These are phyloP conservation scores for Wasmannia auropunctata DNA, from an alignment of 1,140 invertebrate species.

Conservation along the genomic window DNA sequence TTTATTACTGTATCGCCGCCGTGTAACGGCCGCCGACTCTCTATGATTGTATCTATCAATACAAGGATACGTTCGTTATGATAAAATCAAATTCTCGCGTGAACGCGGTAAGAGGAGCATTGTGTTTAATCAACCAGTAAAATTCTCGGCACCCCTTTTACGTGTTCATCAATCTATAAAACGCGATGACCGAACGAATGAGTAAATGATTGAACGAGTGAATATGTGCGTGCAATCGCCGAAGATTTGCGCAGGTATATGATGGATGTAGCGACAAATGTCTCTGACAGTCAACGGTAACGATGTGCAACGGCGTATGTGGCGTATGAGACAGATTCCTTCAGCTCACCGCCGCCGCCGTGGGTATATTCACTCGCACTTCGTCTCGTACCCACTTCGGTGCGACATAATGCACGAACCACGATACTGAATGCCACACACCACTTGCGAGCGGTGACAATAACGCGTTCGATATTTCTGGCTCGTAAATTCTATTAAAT, in stretches of 20 bases:
- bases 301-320: background rate
- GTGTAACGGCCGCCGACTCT: too few relatives aligned
- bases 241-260: background rate
- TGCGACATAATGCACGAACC: constrained; percentile 18
- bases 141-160: background rate
- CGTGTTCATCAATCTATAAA: background rate
- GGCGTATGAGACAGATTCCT: background rate
- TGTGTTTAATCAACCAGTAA: background rate
- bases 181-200: background rate
- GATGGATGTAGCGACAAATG: background rate
- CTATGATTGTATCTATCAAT: too few relatives aligned
- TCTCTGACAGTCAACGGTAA: background rate
- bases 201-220: background rate
- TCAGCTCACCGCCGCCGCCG: background rate
- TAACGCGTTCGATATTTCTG: constrained; percentile 40
- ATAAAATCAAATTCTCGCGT: background rate
- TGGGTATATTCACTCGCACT: too few relatives aligned
- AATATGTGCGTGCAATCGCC: background rate
- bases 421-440: constrained; percentile 9
- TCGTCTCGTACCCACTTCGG: background rate
- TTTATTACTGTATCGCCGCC: too few relatives aligned
- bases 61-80: background rate
- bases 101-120: background rate
- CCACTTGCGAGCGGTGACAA: constrained; percentile 23
- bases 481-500: constrained; percentile 55